Evolutionary conservation across 1,140 invertebrate species (phyloP).

Genomic region (Drosophila kohkoa): DNA sequence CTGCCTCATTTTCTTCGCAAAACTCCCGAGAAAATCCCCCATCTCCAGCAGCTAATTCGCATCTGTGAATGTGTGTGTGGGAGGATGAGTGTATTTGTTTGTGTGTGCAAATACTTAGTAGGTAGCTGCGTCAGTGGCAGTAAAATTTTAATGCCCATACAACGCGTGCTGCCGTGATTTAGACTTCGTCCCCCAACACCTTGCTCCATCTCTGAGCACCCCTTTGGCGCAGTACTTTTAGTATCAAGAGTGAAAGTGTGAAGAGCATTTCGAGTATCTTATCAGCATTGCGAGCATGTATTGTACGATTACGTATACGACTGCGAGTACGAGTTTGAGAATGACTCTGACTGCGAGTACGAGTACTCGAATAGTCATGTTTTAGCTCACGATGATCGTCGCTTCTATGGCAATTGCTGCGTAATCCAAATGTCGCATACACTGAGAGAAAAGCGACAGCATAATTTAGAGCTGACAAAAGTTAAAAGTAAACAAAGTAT

Average conservation of each 20-base stretch:
- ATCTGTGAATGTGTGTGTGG: neutral
- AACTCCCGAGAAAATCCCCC: constrained; percentile 4
- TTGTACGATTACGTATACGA: constrained; percentile 37
- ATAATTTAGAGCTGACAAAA: neutral
- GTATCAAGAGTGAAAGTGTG: constrained; percentile 55
- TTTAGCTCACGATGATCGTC: constrained; percentile 19
- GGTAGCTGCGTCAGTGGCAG: constrained; percentile 51
- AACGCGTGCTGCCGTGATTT: constrained; percentile 57
- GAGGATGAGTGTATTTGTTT: constrained; percentile 11
- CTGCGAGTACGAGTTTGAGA: constrained; percentile 5
- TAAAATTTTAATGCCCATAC: constrained; percentile 74
- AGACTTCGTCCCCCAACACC: constrained; percentile 1
- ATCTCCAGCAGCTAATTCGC: neutral
- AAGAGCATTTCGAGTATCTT: constrained; percentile 68
- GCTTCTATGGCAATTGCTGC: constrained; percentile 22
- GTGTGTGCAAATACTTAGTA: constrained; percentile 39
- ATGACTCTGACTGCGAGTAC: neutral
- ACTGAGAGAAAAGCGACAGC: constrained; percentile 12
- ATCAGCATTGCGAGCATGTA: constrained; percentile 57
- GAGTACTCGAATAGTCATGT: constrained; percentile 5
- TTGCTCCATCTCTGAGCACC: neutral
- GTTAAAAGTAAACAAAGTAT: too few species aligned
- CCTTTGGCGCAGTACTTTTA: neutral
- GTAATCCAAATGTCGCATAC: constrained; percentile 24
- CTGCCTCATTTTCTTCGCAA: constrained; percentile 14